phyloP scores from a whole-genome alignment of 2,113 vertebrate species.

The Labrus mixtus region DNA sequence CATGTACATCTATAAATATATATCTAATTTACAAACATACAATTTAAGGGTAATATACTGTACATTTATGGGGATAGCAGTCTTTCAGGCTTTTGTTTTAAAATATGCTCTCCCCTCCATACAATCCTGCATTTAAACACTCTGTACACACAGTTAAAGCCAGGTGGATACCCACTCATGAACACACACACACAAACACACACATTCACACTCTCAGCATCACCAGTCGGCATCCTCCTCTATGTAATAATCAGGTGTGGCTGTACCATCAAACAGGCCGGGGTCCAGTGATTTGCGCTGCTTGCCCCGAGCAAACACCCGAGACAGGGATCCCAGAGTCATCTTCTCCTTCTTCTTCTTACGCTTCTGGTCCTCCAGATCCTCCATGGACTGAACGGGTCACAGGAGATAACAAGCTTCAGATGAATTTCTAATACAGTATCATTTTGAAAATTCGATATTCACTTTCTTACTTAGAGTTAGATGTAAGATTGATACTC shows the following conservation, averaged over 20 bases:
- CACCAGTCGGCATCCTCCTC: conserved; percentile 98
- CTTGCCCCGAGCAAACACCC: conserved; percentile 95
- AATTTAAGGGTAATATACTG: conserved; percentile 85
- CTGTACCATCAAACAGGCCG: conserved; percentile 96
- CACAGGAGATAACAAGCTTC: conserved; percentile 1
- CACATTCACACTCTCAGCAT: conserved; percentile 77
- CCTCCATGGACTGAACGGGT: conserved; percentile 92
- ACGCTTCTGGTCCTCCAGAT: conserved; percentile 95
- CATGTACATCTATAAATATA: conserved; percentile 87
- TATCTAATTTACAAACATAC: conserved; percentile 85
- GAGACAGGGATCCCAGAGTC: conserved; percentile 95
- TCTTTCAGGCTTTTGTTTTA: conserved; percentile 71
- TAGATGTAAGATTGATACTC: not conserved
- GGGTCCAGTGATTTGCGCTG: conserved; percentile 97
- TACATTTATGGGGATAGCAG: conserved; percentile 82
- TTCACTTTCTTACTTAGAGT: not conserved
- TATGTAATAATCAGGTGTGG: conserved; percentile 97
- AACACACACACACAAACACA: conserved; percentile 78
- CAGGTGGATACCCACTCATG: conserved; percentile 41
- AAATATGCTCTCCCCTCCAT: conserved; percentile 68
- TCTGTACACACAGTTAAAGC: conserved; percentile 61
- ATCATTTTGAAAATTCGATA: not conserved
- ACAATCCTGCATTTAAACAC: conserved; percentile 38
- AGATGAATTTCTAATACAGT: not conserved
- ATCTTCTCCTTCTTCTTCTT: conserved; percentile 95